phyloP scores from a whole-genome alignment of 2,113 vertebrate species.

The Solea solea region DNA sequence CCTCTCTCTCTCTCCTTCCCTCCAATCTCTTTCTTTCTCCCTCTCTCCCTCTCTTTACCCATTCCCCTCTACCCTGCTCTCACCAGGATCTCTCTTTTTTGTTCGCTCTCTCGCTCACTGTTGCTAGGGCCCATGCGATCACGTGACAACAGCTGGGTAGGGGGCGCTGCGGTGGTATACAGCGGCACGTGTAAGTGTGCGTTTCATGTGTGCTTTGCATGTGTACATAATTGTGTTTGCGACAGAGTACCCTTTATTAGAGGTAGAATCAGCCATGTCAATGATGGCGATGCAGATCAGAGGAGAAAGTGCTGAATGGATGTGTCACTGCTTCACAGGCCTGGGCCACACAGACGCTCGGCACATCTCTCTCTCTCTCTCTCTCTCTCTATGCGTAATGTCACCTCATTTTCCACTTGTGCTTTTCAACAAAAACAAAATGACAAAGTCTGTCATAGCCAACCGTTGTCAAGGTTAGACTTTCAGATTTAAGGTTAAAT shows the following conservation, averaged over 20 bases:
- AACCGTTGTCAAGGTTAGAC: slow-evolving; percentile 24
- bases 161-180: slow-evolving; percentile 80
- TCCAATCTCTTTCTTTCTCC: slow-evolving; percentile 42
- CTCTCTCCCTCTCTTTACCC: slow-evolving; percentile 61
- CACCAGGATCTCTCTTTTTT: slow-evolving; percentile 68
- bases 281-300: slow-evolving; percentile 62
- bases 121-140: slow-evolving; percentile 82
- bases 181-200: slow-evolving; percentile 49
- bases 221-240: slow-evolving; percentile 22
- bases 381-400: slow-evolving; percentile 32
- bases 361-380: slow-evolving; percentile 28
- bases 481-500: slow-evolving; percentile 40
- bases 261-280: slow-evolving; percentile 72
- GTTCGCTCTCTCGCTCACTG: slow-evolving; percentile 75
- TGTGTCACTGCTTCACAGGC: slow-evolving; percentile 62
- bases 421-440: slow-evolving; percentile 44
- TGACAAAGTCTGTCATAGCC: background rate
- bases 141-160: slow-evolving; percentile 82
- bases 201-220: slow-evolving; percentile 38
- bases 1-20: slow-evolving; percentile 25
- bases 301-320: slow-evolving; percentile 66
- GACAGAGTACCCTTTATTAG: slow-evolving; percentile 71
- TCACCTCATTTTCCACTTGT: slow-evolving; percentile 44
- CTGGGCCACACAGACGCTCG: slow-evolving; percentile 37
- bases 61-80: slow-evolving; percentile 67